phyloP scores from a whole-genome alignment of 2,888 invertebrate species.

The Sclerodermus sp. region DNA sequence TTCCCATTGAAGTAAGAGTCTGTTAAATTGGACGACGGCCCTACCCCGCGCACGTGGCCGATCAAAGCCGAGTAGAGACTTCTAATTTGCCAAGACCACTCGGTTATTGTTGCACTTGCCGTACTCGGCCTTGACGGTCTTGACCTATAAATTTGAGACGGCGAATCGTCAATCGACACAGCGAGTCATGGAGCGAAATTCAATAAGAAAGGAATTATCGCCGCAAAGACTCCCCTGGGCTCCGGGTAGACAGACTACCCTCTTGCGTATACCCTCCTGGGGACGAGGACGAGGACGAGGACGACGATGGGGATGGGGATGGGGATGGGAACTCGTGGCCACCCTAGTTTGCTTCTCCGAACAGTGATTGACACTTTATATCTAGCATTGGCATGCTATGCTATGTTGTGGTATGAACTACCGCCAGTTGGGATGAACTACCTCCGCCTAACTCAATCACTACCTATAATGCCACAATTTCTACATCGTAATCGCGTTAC shows the following conservation, averaged over 20 bases:
- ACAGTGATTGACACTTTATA: slow-evolving; percentile 53
- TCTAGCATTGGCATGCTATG: slow-evolving; percentile 39
- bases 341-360: slow-evolving; percentile 28
- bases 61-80: too few species aligned
- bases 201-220: slow-evolving; percentile 48
- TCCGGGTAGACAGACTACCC: slow-evolving; percentile 5
- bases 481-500: slow-evolving; percentile 53
- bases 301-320: too few species aligned
- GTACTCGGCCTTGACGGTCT: too few species aligned
- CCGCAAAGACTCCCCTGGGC: slow-evolving; percentile 39
- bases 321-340: slow-evolving; percentile 23
- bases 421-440: slow-evolving; percentile 37
- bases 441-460: slow-evolving; percentile 53
- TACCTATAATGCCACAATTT: slow-evolving; percentile 56
- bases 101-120: too few species aligned
- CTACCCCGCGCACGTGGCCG: too few species aligned
- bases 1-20: too few species aligned
- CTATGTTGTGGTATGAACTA: slow-evolving; percentile 26
- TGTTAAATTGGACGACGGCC: too few species aligned
- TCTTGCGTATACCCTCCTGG: too few species aligned
- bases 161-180: neutral
- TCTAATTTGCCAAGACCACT: too few species aligned
- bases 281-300: too few species aligned
- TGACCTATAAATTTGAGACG: slow-evolving; percentile 34
- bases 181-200: slow-evolving; percentile 31